Base-by-base conservation (phyloP, 1,140 invertebrate genomes). In the Cydia splendana region DNA sequence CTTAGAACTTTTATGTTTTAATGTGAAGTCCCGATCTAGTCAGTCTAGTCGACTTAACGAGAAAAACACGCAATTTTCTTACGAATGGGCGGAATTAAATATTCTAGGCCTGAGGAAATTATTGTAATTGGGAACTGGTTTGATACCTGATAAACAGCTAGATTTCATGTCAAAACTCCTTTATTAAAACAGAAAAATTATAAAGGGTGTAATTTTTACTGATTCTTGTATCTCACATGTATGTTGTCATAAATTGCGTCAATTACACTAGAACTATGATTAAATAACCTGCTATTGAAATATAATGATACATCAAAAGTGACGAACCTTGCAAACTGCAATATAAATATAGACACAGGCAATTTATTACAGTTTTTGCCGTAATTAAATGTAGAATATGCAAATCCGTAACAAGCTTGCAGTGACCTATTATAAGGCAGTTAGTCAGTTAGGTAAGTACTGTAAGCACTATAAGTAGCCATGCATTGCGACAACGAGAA, bases 401-500 rank as follows among this genome's bases (percentile, higher is more conserved):
- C 65, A 62, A 77, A 77, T 73, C 30, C 13, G 28, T 12, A 24
- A 28, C 12, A n/a, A 53, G 57, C 34, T 34, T 38, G 57, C 65
- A 34, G 30, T 67, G n/a, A 71, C 67, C 34, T 71, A 71, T 38
- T 71, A 71, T 42, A 20, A 42, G 57, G 62, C 65, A 65, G 77
- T 80, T 81, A 75, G 1, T 24, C 24, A 24, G 24, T 24, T 24
- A 24, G 76, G 77, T 80, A 83, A 79, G 51, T 53, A 18, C 51
- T 53, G 51, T 53, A 53, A 42, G 38, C 38, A 42, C 12, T 48
- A 48, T 12, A 48, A 53, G 77, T 76, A 79, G 74, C 67, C 42
- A 76, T 15, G 20, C 10, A 38, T 84, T 86, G 73, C 82, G 77
- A 85, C 81, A 84, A 51, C 80, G 78, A 80, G 81, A 81, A 80